phyloP scores from a whole-genome alignment of 2,888 invertebrate species.

The Dasysyrphus tricinctus region DNA sequence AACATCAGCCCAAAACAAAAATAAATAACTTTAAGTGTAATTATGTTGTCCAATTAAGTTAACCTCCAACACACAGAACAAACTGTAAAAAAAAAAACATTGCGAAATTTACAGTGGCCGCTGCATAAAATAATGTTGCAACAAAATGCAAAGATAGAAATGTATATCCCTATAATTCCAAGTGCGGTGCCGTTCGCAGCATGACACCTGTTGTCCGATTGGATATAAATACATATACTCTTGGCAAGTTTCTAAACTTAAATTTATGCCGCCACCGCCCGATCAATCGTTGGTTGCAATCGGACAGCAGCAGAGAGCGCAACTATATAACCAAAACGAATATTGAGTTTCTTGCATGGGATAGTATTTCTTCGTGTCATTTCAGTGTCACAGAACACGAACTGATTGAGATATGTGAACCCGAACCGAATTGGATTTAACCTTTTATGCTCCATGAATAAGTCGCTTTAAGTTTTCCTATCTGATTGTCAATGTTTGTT shows the following conservation, averaged over 20 bases:
- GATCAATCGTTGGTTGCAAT: slow-evolving; percentile 66
- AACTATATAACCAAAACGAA: slow-evolving; percentile 46
- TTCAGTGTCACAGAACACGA: slow-evolving; percentile 75
- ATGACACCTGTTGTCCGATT: slow-evolving; percentile 68
- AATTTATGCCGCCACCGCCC: slow-evolving; percentile 73
- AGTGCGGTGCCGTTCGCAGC: slow-evolving; percentile 51
- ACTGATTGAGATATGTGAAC: slow-evolving; percentile 75
- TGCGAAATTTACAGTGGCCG: slow-evolving; percentile 38
- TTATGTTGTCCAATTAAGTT: slow-evolving; percentile 27
- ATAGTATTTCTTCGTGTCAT: slow-evolving; percentile 74
- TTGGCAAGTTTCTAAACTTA: slow-evolving; percentile 34
- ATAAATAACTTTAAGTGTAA: slow-evolving; percentile 3
- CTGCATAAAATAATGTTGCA: slow-evolving; percentile 31
- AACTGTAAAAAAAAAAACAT: not conserved
- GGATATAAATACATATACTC: slow-evolving; percentile 35
- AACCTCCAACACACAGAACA: slow-evolving; percentile 8
- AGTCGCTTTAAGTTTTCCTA: slow-evolving; percentile 29
- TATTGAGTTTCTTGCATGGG: slow-evolving; percentile 70
- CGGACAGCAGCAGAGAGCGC: slow-evolving; percentile 1
- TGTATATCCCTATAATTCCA: slow-evolving; percentile 13
- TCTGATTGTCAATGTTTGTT: slow-evolving; percentile 15
- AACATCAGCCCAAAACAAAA: not conserved
- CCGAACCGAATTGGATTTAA: slow-evolving; percentile 72
- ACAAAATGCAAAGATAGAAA: slow-evolving; percentile 38
- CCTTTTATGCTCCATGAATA: slow-evolving; percentile 64